phyloP scores from a whole-genome alignment of 2,888 invertebrate species.

The Biston betularia region DNA sequence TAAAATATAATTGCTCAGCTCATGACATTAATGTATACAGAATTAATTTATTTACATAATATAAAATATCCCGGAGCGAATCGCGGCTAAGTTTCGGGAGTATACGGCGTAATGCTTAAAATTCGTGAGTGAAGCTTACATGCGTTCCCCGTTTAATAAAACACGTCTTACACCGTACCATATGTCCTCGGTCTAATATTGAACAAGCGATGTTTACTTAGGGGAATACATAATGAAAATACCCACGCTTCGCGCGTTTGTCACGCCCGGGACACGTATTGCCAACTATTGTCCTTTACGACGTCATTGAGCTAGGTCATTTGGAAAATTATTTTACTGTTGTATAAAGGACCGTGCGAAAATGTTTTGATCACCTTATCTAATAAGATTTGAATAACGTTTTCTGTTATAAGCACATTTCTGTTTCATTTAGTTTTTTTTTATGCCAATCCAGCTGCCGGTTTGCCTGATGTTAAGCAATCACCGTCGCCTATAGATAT shows the following conservation, averaged over 20 bases:
- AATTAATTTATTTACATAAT: slow-evolving; percentile 39
- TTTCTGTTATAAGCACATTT: not conserved
- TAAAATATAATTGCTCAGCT: slow-evolving; percentile 21
- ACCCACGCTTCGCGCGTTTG: slow-evolving; percentile 46
- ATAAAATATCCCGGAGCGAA: slow-evolving; percentile 31
- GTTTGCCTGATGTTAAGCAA: too few species aligned
- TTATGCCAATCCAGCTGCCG: too few species aligned
- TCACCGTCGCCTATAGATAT: too few species aligned
- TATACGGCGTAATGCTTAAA: slow-evolving; percentile 36
- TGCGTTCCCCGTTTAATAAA: slow-evolving; percentile 61
- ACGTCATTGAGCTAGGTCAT: slow-evolving; percentile 37
- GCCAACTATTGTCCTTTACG: slow-evolving; percentile 41
- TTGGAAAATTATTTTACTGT: slow-evolving; percentile 41
- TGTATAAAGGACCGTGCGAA: slow-evolving; percentile 30
- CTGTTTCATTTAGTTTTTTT: too few species aligned
- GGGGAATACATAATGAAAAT: slow-evolving; percentile 66
- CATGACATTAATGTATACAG: slow-evolving; percentile 27
- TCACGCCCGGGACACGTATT: slow-evolving; percentile 39
- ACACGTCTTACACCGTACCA: slow-evolving; percentile 62
- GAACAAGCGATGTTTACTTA: slow-evolving; percentile 63
- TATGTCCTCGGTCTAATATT: slow-evolving; percentile 65
- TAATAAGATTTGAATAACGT: slow-evolving; percentile 3
- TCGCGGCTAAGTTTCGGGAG: slow-evolving; percentile 34
- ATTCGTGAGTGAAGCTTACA: slow-evolving; percentile 53
- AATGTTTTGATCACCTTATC: slow-evolving; percentile 11